Percentiles rank a stretch among this genome's conserved stretches.
Conservation (phyloP, 2,113 vertebrate genomes). For the Albula glossodonta region DNA sequence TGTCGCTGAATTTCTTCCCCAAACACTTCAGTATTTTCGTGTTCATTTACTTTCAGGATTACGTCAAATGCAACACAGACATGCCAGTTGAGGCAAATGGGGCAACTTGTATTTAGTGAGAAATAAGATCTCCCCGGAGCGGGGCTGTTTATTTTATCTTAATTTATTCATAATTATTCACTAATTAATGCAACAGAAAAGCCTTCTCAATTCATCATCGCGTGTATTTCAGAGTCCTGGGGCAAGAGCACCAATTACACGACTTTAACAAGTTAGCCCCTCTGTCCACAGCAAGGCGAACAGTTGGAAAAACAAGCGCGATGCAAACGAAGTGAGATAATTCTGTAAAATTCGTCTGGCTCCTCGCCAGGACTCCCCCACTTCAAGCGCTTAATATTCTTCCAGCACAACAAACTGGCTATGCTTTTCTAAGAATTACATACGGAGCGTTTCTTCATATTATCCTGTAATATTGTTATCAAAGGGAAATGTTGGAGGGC, state of each 20-base stretch:
- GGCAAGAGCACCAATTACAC: constrained; percentile 63
- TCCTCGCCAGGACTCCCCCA: constrained; percentile 31
- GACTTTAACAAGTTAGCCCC: constrained; percentile 62
- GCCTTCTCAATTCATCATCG: constrained; percentile 61
- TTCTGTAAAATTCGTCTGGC: constrained; percentile 30
- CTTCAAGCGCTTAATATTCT: not conserved
- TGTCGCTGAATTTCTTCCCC: not conserved
- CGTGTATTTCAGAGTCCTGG: constrained; percentile 48
- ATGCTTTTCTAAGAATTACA: constrained; percentile 21
- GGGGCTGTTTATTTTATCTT: constrained; percentile 64
- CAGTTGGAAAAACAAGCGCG: constrained; percentile 52
- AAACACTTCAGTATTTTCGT: not conserved
- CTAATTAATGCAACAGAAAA: constrained; percentile 67
- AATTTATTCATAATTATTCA: constrained; percentile 71
- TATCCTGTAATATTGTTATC: not conserved
- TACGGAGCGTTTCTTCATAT: not conserved
- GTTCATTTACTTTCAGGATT: not conserved
- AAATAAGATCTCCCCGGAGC: constrained; percentile 59
- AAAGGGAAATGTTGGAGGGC: not conserved
- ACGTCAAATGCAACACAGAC: not conserved
- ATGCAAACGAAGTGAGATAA: constrained; percentile 59
- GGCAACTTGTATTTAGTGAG: constrained; percentile 41
- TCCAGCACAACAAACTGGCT: not conserved
- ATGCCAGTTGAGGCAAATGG: not conserved
- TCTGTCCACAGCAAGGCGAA: constrained; percentile 59